These are phyloP conservation scores for Autographa pulchrina DNA, from an alignment of 2,888 invertebrate genomes.

Conservation along the genomic window DNA sequence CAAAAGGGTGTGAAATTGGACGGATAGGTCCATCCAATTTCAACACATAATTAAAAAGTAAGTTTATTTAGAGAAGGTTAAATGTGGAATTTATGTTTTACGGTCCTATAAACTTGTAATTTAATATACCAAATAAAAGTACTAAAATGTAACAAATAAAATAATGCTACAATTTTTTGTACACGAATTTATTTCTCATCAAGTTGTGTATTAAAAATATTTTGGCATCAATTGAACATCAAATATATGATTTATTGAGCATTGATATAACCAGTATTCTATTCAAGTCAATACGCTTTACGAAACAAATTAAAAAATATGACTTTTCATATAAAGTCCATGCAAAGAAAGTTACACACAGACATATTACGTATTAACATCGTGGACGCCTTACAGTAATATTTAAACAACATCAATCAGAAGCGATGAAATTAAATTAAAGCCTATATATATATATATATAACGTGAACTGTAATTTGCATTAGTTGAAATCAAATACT, in stretches of 20 bases:
- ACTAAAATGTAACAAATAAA: not conserved
- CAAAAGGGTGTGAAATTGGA: conserved; percentile 7
- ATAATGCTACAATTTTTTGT: not conserved
- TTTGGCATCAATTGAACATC: not conserved
- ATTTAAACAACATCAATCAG: too few species aligned
- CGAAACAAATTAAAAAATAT: not conserved
- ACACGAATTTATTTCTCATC: not conserved
- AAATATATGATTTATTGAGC: not conserved
- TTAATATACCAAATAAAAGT: not conserved
- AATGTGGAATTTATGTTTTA: not conserved
- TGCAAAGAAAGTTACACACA: too few species aligned
- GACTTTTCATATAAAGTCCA: not conserved
- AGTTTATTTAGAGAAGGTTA: conserved; percentile 6
- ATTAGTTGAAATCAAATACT: conserved; percentile 24
- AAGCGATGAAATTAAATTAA: too few species aligned
- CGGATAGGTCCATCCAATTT: conserved; percentile 8
- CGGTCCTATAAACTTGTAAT: not conserved
- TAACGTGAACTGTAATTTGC: too few species aligned
- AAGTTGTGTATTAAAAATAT: not conserved
- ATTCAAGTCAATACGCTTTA: not conserved
- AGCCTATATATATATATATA: too few species aligned
- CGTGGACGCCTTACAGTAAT: too few species aligned
- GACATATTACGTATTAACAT: too few species aligned
- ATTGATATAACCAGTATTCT: not conserved
- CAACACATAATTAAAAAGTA: conserved; percentile 9